These are phyloP conservation scores for Heteractis magnifica DNA, from an alignment of 92 coral and sea anemone species.

Conservation along the genomic window DNA sequence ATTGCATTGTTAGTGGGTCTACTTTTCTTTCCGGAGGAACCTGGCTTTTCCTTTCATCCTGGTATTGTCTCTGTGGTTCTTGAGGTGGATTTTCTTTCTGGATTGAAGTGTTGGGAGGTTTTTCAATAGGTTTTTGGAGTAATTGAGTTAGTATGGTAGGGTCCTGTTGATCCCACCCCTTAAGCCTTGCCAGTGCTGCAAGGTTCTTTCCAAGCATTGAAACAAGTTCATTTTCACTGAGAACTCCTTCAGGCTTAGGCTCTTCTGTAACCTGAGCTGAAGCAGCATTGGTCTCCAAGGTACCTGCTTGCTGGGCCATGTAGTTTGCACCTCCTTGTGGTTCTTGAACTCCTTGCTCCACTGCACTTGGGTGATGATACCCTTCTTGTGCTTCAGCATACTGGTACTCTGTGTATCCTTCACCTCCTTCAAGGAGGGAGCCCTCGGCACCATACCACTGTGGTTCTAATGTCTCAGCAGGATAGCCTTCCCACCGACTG, in stretches of 20 bases:
- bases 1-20: background rate
- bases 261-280: background rate
- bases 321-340: background rate
- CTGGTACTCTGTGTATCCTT: slow-evolving; percentile 18
- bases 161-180: slow-evolving; percentile 15
- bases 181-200: slow-evolving; percentile 7
- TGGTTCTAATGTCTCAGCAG: slow-evolving; percentile 28
- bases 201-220: slow-evolving; percentile 24
- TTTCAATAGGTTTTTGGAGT: slow-evolving; percentile 14
- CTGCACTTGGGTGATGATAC: background rate
- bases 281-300: background rate
- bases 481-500: slow-evolving; percentile 37
- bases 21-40: background rate
- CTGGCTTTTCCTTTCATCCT: background rate
- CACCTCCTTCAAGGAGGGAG: slow-evolving; percentile 17
- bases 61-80: slow-evolving; percentile 5
- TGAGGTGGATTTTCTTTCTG: background rate
- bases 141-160: slow-evolving; percentile 6
- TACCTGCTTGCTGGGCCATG: background rate
- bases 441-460: slow-evolving; percentile 29
- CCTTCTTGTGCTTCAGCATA: slow-evolving; percentile 6
- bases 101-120: slow-evolving; percentile 12
- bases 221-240: slow-evolving; percentile 18
- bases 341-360: background rate
- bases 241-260: slow-evolving; percentile 12